Conservation (phyloP, 23 tunicate species). For the Trididemnum miniatum region DNA sequence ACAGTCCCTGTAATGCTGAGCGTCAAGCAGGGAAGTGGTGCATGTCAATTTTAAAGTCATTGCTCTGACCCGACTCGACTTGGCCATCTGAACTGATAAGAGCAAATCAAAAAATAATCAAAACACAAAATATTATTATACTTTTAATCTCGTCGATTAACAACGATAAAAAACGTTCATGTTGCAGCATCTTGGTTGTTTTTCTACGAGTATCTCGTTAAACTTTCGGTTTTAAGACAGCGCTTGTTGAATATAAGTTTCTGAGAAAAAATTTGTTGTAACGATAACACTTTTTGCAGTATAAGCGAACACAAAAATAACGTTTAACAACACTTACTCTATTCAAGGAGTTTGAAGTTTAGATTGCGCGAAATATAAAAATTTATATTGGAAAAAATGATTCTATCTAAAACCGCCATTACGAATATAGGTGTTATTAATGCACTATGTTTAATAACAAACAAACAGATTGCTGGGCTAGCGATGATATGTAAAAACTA, state of each 20-base stretch:
- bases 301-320: not conserved
- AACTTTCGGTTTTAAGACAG: not conserved
- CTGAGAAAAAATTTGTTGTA: not conserved
- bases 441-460: not conserved
- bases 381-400: no score
- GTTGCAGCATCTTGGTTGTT: not conserved
- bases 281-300: not conserved
- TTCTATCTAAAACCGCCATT: no score
- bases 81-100: no score
- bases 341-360: not conserved
- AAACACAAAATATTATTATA: not conserved
- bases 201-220: not conserved
- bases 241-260: not conserved
- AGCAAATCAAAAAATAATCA: not conserved
- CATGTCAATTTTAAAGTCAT: no score
- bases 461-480: not conserved
- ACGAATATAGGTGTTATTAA: no score
- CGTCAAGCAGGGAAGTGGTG: no score
- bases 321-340: not conserved
- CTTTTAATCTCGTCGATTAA: not conserved
- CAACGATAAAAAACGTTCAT: not conserved
- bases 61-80: no score
- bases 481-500: not conserved
- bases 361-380: not conserved
- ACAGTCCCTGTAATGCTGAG: no score